Evolutionary conservation across 1,140 invertebrate genomes (phyloP), one percentile per base, ranked within the genome.

Genomic region (Pemphigus obesinymphae): DNA sequence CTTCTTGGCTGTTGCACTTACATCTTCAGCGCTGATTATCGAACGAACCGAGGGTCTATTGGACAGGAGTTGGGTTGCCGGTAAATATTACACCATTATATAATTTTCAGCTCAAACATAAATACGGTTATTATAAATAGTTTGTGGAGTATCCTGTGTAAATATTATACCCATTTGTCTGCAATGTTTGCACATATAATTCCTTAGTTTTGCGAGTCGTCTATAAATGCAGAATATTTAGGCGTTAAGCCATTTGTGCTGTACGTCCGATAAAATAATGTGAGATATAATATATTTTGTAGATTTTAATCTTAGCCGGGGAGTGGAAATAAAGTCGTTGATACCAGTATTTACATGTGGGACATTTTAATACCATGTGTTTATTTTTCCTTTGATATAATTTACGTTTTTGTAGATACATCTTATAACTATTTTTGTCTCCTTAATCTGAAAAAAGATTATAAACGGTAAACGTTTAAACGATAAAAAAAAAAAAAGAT

Each of bases 1-100:
- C 89, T 97, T 97, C 88, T 90, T 97, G 86, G 95, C 96, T 1
- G 94, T 97, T 2, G 96, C 96, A 45, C 88, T 97, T 68, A 98
- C 96, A 7, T 96, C 96, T 0, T 93, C 95, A 0, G 92, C 95
- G 0, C 93, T 98, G 90, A 91, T 98, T 82, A 90, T 96, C 48
- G 97, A 98, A 86, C 90, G 95, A 83, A 93, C 87, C 84, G 95
- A 96, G 87, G 95, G 96, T n/a, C 91, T 96, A 83, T 85, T 97
- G 70, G 95, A 97, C 86, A 89, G 96, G 83, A 94, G 93, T 70
- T 89, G 96, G 66, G 95, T 97, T 0, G 94, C 94, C 45, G 94
- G 94, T 86, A 91, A 90, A 13, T 82, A 87, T 63, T n/a, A 48
- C 26, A 20, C 17, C 58, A 26, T 43, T n/a, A 43, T n/a, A 58